These are phyloP conservation scores for Heterotis niloticus DNA, from an alignment of 2,113 vertebrate species.

Conservation along the genomic window DNA sequence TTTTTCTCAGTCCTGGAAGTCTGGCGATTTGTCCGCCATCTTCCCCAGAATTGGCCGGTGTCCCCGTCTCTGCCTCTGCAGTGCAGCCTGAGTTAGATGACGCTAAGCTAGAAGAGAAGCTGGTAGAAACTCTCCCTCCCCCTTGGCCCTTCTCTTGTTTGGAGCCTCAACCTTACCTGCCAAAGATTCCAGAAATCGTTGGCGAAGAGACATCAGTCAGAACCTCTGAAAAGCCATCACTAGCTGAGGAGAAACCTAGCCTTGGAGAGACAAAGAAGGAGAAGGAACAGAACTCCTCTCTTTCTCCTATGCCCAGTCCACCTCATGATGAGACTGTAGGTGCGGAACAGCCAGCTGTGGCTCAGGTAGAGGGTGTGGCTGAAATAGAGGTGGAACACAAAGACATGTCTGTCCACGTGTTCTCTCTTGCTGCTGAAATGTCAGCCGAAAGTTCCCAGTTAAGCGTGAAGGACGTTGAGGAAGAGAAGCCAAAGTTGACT, in stretches of 20 bases:
- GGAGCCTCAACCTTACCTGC: slow-evolving; percentile 29
- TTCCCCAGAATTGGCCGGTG: neutral
- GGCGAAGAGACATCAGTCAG: slow-evolving; percentile 45
- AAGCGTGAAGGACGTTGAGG: slow-evolving; percentile 5
- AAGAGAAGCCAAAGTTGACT: neutral
- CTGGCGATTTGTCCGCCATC: slow-evolving; percentile 5
- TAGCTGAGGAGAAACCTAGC: slow-evolving; percentile 32
- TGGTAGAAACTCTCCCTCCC: slow-evolving; percentile 58
- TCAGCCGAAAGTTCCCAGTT: neutral
- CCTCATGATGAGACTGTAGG: slow-evolving; percentile 14
- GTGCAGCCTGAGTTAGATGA: neutral
- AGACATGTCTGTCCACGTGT: slow-evolving; percentile 42
- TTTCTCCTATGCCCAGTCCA: neutral
- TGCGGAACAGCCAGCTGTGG: slow-evolving; percentile 35
- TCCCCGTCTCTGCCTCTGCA: neutral
- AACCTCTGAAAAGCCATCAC: slow-evolving; percentile 43
- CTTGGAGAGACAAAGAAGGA: slow-evolving; percentile 22
- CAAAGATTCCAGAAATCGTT: slow-evolving; percentile 13
- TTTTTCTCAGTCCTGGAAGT: slow-evolving; percentile 55
- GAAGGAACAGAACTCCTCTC: slow-evolving; percentile 4
- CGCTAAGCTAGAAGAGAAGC: slow-evolving; percentile 39
- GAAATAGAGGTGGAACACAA: slow-evolving; percentile 32
- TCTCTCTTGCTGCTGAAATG: neutral
- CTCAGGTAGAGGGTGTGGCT: slow-evolving; percentile 31
- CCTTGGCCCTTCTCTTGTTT: slow-evolving; percentile 60